Conservation (phyloP, 2,888 invertebrate genomes). For the Epirrita christyi region DNA sequence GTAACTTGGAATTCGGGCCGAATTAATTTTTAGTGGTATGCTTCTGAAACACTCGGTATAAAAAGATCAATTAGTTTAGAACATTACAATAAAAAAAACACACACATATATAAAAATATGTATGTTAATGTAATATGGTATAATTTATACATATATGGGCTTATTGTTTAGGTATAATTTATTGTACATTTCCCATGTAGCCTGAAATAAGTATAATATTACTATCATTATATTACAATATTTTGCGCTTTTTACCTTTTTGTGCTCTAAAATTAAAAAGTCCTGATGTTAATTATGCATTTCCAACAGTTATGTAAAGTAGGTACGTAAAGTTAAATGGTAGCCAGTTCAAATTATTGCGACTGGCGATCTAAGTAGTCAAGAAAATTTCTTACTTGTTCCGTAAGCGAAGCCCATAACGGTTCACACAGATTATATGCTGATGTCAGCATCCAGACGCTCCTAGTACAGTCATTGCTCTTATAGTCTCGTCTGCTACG, state of each 20-base stretch:
- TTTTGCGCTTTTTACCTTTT: too few relatives aligned
- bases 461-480: conserved; percentile 62
- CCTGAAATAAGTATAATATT: too few relatives aligned
- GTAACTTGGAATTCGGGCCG: conserved; percentile 7
- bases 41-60: too few relatives aligned
- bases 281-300: conserved; percentile 1
- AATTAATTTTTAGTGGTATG: too few relatives aligned
- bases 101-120: too few relatives aligned
- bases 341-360: conserved; percentile 54
- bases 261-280: not conserved
- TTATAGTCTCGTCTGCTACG: conserved; percentile 59
- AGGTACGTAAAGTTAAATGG: conserved; percentile 25
- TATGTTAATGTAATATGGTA: too few relatives aligned
- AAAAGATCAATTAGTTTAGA: too few relatives aligned
- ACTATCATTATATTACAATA: too few relatives aligned
- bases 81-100: too few relatives aligned
- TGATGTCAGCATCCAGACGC: conserved; percentile 58
- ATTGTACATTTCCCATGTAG: too few relatives aligned
- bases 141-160: too few relatives aligned
- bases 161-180: too few relatives aligned
- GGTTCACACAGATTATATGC: conserved; percentile 56
- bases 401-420: conserved; percentile 42
- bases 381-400: conserved; percentile 61
- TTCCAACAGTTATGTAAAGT: conserved; percentile 15
- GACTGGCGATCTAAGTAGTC: conserved; percentile 54